Evolutionary conservation across 1,140 invertebrate species (phyloP).

Genomic region (Orchesella cincta): DNA sequence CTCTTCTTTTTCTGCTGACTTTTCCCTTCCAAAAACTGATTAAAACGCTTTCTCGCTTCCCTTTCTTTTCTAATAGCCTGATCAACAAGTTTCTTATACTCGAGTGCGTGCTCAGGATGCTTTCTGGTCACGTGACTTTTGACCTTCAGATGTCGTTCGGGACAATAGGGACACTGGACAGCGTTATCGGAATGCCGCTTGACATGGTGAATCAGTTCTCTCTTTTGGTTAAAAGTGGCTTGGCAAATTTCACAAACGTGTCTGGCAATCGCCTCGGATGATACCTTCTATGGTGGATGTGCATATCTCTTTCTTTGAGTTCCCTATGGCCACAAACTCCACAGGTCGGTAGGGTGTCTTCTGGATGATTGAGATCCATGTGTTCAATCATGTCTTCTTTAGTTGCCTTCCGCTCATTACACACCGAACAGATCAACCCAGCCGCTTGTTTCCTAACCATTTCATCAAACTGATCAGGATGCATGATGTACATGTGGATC

Average conservation of each 20-base stretch:
- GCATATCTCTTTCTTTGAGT: not conserved
- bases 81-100: not conserved
- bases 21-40: not conserved
- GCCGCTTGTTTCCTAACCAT: not conserved
- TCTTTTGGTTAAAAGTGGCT: not conserved
- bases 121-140: not conserved
- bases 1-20: not conserved
- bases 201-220: not conserved
- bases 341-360: not conserved
- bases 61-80: not conserved
- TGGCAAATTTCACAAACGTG: not conserved
- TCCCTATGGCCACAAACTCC: not conserved
- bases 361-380: not conserved
- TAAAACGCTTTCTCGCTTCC: not conserved
- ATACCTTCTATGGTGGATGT: not conserved
- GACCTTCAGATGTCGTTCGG: not conserved
- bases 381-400: not conserved
- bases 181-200: not conserved
- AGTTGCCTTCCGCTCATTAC: not conserved
- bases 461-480: not conserved
- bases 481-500: slow-evolving; percentile 7
- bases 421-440: not conserved
- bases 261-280: not conserved
- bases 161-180: slow-evolving; percentile 11
- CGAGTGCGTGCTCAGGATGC: not conserved